Evolutionary conservation across 2,888 invertebrate species (phyloP), one percentile per base, ranked within the genome.

Genomic region (Pseudoips prasinana): DNA sequence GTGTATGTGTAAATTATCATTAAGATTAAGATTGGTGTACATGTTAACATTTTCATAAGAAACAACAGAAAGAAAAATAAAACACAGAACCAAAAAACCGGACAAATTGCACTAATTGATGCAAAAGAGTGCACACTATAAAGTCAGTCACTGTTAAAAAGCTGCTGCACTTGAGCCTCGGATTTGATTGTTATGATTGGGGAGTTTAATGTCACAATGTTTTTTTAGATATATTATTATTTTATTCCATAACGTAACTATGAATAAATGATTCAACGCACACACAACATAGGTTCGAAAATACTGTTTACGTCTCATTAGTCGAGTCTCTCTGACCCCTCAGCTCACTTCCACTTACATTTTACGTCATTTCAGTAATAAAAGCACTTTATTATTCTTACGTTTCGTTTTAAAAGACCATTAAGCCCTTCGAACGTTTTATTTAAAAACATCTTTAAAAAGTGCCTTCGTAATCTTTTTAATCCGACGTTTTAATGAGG

Each of bases 291-390:
- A n/a, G n/a, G n/a, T n/a, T 39, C 34, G 30, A 39, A 35, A 42
- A 39, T 40, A 38, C 28, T 60, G 49, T 52, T 60, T 48, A 36
- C 32, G 39, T 47, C 46, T 64, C 60, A 60, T 64, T 60, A 64
- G 35, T 46, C 37, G 26, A 30, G 34, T 35, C 22, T 32, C 23
- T 22, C 56, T 46, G 34, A 39, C 33, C 38, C 32, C 43, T 31
- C 39, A 23, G 25, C 25, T 43, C 41, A 33, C 33, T 35, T 28
- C 43, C 51, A 35, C 14, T 40, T 39, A 25, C 36, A 8, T 40
- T 39, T 40, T 33, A 28, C 34, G 27, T 40, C 41, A 47, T 33
- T 34, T 35, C 33, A 35, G 43, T 25, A 37, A 45, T 38, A 54
- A 49, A 44, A 47, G 24, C 43, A 24, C 38, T 49, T 51, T 39